Evolutionary conservation across 1,140 invertebrate species (phyloP), one percentile per base, ranked within the genome.

Genomic region (Helicoverpa zea): DNA sequence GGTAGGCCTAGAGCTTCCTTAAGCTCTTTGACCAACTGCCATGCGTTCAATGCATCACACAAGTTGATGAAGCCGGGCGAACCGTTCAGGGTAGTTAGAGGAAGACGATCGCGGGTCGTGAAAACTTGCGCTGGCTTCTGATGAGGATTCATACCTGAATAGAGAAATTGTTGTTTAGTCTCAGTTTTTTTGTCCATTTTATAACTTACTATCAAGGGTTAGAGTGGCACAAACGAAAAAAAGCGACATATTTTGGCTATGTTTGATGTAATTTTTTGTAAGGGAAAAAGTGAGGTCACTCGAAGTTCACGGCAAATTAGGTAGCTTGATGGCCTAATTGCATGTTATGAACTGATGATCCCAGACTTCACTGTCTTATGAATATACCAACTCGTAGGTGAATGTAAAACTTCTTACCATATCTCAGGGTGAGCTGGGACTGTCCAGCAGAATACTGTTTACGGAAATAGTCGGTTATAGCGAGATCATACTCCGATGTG

Each of bases 31-130:
- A 99, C 99, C 47, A 99, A 93, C 91, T 99, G 99, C 97, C 99
- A 99, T 2, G 97, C 99, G 93, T 99, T 99, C 0, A 99, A 95
- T 0, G 98, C 99, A 95, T 99, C 99, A 89, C 98, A 99, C 0
- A 99, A 96, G 93, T 99, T 99, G 81, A 99, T 99, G 89, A 98
- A 99, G 0, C 99, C 98, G 1, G 99, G 99, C 0, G 98, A 97
- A 35, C 99, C 99, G 95, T 99, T 99, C 2, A 99, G 84, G 10
- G 99, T 98, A 84, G 94, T 98, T 1, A 99, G 90, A 0, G 99
- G 99, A 63, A 99, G 95, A 63, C 98, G 96, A 18, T 97, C 95
- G 14, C 97, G 91, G 10, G 97, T 97, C 0, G 98, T 99, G 91
- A 97, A 99, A 0, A 99, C 95, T 90, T 99, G 98, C 0, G 99